Conservation (phyloP, 1,140 invertebrate genomes). For the Zaprionus nigranus region DNA sequence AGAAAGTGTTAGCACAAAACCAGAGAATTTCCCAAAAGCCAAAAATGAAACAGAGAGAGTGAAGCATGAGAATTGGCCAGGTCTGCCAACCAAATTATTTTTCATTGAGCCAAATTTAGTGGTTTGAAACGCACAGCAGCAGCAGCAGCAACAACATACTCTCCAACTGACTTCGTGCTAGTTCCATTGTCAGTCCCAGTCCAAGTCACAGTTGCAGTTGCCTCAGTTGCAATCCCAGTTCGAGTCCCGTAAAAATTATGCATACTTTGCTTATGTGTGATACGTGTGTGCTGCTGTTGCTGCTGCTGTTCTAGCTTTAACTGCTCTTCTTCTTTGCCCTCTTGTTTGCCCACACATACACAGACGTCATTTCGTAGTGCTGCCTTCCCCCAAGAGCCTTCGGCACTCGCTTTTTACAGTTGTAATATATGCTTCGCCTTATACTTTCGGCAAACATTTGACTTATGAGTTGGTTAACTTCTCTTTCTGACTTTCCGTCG, state of each 20-base stretch:
- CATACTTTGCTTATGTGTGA: constrained; percentile 22
- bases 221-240: constrained; percentile 4
- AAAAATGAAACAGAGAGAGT: neutral
- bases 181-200: neutral
- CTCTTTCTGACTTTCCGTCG: constrained; percentile 35
- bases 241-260: constrained; percentile 33
- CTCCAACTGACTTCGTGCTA: constrained; percentile 20
- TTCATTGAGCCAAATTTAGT: constrained; percentile 49
- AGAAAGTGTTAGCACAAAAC: constrained; percentile 39
- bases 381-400: neutral
- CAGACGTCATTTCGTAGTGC: constrained; percentile 1
- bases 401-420: constrained; percentile 39
- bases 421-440: constrained; percentile 38
- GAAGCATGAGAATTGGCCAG: neutral
- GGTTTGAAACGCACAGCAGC: constrained; percentile 32
- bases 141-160: constrained; percentile 1
- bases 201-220: neutral
- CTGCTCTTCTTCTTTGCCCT: neutral
- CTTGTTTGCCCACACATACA: constrained; percentile 9
- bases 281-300: constrained; percentile 16
- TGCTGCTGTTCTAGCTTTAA: neutral
- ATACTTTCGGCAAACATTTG: constrained; percentile 71
- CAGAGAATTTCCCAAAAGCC: constrained; percentile 40
- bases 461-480: constrained; percentile 67
- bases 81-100: constrained; percentile 67